Percentiles rank a stretch among this genome's conserved stretches.
Evolutionary conservation across 2,113 vertebrate genomes (phyloP).

Genomic region (Potamarius usumacintae): DNA sequence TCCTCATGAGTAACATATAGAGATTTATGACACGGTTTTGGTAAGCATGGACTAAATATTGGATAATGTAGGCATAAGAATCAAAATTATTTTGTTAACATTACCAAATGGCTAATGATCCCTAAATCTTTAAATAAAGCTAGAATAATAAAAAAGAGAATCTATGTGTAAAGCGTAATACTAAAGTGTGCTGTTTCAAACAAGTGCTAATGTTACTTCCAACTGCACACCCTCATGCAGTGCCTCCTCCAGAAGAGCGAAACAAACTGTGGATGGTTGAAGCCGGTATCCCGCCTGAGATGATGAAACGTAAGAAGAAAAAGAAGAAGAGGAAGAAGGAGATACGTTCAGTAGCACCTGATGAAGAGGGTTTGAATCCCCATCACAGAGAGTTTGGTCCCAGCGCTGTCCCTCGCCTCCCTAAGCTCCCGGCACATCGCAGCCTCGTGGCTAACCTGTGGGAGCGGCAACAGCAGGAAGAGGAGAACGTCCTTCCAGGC

Average conservation of each 20-base stretch:
- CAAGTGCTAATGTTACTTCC: background rate
- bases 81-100: background rate
- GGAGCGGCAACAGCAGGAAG: conserved; percentile 60
- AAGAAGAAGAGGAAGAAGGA: conserved; percentile 87
- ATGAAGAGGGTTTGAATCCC: conserved; percentile 49
- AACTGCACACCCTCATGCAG: conserved; percentile 62
- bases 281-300: conserved; percentile 84
- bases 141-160: background rate
- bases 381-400: conserved; percentile 56
- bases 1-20: too few relatives aligned
- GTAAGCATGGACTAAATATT: background rate
- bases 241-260: conserved; percentile 84
- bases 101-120: background rate
- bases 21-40: too few relatives aligned
- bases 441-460: conserved; percentile 78
- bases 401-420: conserved; percentile 83
- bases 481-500: conserved; percentile 72
- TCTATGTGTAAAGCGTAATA: background rate
- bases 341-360: conserved; percentile 54
- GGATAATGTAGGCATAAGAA: background rate
- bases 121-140: background rate
- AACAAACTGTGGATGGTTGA: conserved; percentile 88
- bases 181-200: background rate
- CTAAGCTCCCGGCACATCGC: conserved; percentile 80
- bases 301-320: conserved; percentile 88